phyloP scores from a whole-genome alignment of 2,797 vertebrate genomes.

The Euphonia xanthogaster region DNA sequence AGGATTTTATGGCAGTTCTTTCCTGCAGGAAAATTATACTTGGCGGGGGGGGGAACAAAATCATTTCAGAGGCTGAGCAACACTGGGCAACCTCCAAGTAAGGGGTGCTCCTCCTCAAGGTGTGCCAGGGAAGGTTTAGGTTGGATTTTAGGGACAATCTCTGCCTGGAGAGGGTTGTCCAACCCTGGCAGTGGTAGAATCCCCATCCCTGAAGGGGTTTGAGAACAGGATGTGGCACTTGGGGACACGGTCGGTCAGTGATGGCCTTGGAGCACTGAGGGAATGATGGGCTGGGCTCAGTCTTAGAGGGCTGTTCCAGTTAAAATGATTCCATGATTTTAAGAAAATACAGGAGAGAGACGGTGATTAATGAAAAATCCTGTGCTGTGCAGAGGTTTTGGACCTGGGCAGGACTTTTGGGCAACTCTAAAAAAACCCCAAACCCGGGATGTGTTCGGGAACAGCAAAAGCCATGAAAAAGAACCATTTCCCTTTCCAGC shows the following conservation, averaged over 20 bases:
- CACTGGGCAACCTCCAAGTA: neutral
- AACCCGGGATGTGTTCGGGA: neutral
- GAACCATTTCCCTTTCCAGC: neutral
- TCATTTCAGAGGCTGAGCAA: neutral
- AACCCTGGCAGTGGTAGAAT: neutral
- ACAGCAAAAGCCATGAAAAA: neutral
- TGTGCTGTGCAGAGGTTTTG: neutral
- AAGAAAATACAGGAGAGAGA: neutral
- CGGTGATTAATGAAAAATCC: fast-evolving
- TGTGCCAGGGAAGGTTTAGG: neutral
- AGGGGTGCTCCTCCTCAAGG: neutral
- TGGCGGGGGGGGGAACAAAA: fast-evolving
- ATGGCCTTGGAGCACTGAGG: neutral
- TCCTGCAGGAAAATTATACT: neutral
- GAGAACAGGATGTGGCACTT: neutral
- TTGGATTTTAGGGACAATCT: neutral
- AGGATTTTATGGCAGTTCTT: neutral
- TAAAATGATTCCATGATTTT: neutral
- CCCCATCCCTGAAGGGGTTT: neutral
- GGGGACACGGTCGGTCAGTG: neutral
- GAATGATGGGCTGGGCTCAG: neutral
- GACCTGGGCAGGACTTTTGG: neutral
- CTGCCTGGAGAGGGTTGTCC: neutral
- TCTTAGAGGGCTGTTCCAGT: neutral
- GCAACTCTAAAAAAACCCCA: neutral